Evolutionary conservation across 2,113 vertebrate genomes (phyloP).

Genomic region (Sceloporus tristichus): DNA sequence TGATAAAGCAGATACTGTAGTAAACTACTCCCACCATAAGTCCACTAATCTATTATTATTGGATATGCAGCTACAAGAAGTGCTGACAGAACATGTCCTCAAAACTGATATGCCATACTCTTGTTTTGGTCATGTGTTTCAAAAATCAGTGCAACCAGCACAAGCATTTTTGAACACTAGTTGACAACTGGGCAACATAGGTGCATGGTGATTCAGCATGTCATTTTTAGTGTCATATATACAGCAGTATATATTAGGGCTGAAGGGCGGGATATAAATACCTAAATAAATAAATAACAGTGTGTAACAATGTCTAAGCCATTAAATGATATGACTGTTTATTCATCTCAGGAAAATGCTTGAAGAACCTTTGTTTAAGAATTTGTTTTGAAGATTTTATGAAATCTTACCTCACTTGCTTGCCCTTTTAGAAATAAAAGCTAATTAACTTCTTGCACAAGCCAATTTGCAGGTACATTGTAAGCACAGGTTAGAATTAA

Average conservation of each 20-base stretch:
- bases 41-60: background rate
- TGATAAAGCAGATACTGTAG: no score
- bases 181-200: background rate
- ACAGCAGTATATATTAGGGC: no score
- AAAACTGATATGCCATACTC: background rate
- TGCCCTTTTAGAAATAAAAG: constrained; percentile 62
- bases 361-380: constrained; percentile 16
- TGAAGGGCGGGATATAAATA: no score
- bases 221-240: background rate
- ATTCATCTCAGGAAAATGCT: background rate
- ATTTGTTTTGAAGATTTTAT: constrained; percentile 41
- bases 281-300: no score
- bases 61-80: background rate
- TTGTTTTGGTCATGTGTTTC: background rate
- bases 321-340: background rate
- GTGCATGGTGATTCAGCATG: background rate
- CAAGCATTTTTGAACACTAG: background rate
- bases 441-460: constrained; percentile 65
- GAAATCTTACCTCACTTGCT: constrained; percentile 35
- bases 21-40: no score
- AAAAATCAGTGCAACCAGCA: background rate
- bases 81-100: background rate
- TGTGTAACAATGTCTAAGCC: background rate
- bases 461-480: constrained; percentile 63
- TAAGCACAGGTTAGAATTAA: constrained; percentile 68